Evolutionary conservation across 2,888 invertebrate genomes (phyloP).

Genomic region (Taenaris catops): DNA sequence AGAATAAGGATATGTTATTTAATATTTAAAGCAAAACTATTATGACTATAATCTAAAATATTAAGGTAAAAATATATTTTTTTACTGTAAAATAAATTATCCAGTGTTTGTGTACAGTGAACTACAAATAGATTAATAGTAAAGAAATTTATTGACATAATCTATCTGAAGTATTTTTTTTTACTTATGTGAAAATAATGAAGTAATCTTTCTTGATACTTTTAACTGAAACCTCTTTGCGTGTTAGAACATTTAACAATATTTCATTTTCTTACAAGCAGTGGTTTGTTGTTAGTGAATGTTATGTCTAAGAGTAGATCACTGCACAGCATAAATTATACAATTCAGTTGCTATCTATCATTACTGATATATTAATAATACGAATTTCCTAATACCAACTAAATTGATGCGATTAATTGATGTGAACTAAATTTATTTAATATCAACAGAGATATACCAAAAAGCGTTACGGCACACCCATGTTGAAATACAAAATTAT

Average conservation of each 20-base stretch:
- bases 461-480: constrained; percentile 16
- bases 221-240: too few relatives aligned
- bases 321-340: constrained; percentile 11
- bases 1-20: constrained; percentile 51
- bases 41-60: constrained; percentile 24
- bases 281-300: too few relatives aligned
- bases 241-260: too few relatives aligned
- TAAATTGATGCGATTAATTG: constrained; percentile 11
- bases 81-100: constrained; percentile 49
- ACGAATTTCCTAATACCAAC: constrained; percentile 13
- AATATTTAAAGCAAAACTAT: constrained; percentile 59
- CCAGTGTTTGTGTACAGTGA: constrained; percentile 54
- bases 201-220: too few relatives aligned
- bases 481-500: constrained; percentile 21
- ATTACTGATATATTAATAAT: constrained; percentile 3
- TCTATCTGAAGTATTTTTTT: too few relatives aligned
- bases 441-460: constrained; percentile 17
- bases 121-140: constrained; percentile 3
- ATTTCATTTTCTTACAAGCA: too few relatives aligned
- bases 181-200: too few relatives aligned
- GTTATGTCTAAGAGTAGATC: constrained; percentile 1
- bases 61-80: constrained; percentile 45
- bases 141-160: too few relatives aligned
- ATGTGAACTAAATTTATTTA: constrained; percentile 1
- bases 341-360: constrained; percentile 7